Base-by-base conservation (phyloP, 2,113 vertebrate genomes). In the Heterotilapia buettikoferi region DNA sequence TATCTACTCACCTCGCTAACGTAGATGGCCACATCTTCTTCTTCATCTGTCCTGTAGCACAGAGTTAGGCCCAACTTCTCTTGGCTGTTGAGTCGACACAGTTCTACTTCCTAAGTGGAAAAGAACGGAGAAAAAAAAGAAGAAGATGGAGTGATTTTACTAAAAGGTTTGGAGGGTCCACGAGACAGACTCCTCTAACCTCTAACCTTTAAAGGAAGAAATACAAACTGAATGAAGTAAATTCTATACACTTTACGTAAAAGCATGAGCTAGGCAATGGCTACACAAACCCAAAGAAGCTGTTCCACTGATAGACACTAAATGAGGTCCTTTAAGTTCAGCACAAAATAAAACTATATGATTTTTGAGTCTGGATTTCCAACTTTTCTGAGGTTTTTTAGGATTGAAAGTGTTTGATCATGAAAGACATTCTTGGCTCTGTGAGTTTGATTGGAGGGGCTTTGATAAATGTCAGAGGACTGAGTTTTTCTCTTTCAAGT, bases 21-120 rank as follows among this genome's bases (percentile, higher is more conserved):
- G 89, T 99, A 99, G 94, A 99, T 99, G 71, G 97, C 97, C 0
- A 92, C 96, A 85, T 99, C 99, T 36, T 99, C 98, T 78, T 99
- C 99, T 56, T 99, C 98, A 86, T 99, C 98, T 0, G 98, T 99
- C 92, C 98, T 96, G 95, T 99, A 99, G 89, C 98, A 99, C 89
- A 99, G 97, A 31, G 99, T 99, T 90, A 99, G 95, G 1, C 99
- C 99, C 87, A 99, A 93, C 95, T 99, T 99, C 93, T 99, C 99
- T 83, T 99, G 98, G 95, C 97, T 98, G 96, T 93, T 97, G 92
- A 98, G 57, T 43, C 98, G 97, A 85, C 97, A 98, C 90, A 99
- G 90, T 94, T 99, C 97, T 63, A 99, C 97, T 93, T 99, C 98
- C 98, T 99, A 71, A 14, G 92, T 79, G 56, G 86, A n/a, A 86